Base-by-base conservation (phyloP, 2,888 invertebrate genomes). In the Lycocerus yunnanus region DNA sequence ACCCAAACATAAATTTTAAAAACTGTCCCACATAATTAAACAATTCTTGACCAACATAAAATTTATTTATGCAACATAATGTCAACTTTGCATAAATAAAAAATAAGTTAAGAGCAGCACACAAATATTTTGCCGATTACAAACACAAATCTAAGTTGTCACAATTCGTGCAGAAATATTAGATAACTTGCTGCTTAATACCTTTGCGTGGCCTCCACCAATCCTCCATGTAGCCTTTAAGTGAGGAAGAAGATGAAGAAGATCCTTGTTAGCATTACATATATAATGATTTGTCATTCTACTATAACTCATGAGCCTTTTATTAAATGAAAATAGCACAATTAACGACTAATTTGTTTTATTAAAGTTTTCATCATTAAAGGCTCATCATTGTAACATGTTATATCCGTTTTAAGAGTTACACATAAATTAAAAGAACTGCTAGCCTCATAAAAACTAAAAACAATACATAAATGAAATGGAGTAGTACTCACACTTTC, bases 221-320 rank as follows among this genome's bases (percentile, higher is more conserved):
- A 92, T 96, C 96, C 94, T 97, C 96, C 94, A 95, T 95, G 93
- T 96, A 96, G 93, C 96, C 96, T 96, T 95, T 94, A 94, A 95
- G 94, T 90, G 93, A 93, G 90, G 94, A 94, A 92, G 95, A 95
- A 88, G 90, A 90, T 87, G 89, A 88, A 89, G 90, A 90, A 89
- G 91, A 90, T 90, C 91, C 91, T 91, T 91, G 87, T 88, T 87
- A 88, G 87, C 87, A 86, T 84, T 83, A 83, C 84, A 84, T 83
- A 63, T 63, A 84, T 80, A 83, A 82, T 78, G 81, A 80, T 76
- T 79, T 81, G 72, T 80, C 77, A 80, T 76, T 78, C 75, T 77
- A 78, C 74, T 79, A 79, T 76, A 66, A 68, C 58, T 65, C 58
- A 75, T 67, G 72, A 72, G 75, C 75, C 15, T 75, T 43, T 68